phyloP scores from a whole-genome alignment of 2,888 invertebrate genomes.

The Chymomyza procnemis region DNA sequence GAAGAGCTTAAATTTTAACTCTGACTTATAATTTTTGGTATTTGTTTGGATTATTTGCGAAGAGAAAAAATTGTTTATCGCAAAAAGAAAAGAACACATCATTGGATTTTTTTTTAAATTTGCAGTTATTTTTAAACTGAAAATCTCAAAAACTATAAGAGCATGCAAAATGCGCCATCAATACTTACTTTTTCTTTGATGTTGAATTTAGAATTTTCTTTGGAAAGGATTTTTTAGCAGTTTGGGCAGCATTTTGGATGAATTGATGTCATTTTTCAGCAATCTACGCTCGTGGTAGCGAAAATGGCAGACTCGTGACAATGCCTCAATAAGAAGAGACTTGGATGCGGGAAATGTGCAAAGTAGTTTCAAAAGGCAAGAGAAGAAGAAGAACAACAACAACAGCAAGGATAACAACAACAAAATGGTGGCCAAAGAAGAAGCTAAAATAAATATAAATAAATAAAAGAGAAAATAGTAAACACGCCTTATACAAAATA shows the following conservation, averaged over 20 bases:
- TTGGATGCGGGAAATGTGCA: slow-evolving; percentile 27
- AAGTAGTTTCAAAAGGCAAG: slow-evolving; percentile 38
- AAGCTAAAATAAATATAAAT: not conserved
- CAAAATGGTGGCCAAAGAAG: not conserved
- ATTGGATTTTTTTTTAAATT: no score
- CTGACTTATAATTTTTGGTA: no score
- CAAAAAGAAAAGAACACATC: no score
- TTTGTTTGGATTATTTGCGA: no score
- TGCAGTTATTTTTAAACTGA: no score
- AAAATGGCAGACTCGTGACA: slow-evolving; percentile 29
- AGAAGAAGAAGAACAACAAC: slow-evolving; percentile 19
- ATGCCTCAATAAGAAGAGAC: slow-evolving; percentile 21
- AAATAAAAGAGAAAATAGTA: not conserved
- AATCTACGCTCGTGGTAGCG: slow-evolving; percentile 43
- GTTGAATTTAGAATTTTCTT: not conserved
- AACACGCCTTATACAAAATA: not conserved
- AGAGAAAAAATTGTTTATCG: no score
- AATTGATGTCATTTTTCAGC: slow-evolving; percentile 67
- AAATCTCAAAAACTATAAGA: not conserved
- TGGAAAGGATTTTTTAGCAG: not conserved
- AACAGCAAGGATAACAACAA: slow-evolving; percentile 28
- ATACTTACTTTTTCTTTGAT: not conserved
- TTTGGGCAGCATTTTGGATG: slow-evolving; percentile 51
- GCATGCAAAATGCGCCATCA: not conserved
- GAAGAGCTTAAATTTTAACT: no score